phyloP scores from a whole-genome alignment of 2,888 invertebrate genomes.

The Phania funesta region DNA sequence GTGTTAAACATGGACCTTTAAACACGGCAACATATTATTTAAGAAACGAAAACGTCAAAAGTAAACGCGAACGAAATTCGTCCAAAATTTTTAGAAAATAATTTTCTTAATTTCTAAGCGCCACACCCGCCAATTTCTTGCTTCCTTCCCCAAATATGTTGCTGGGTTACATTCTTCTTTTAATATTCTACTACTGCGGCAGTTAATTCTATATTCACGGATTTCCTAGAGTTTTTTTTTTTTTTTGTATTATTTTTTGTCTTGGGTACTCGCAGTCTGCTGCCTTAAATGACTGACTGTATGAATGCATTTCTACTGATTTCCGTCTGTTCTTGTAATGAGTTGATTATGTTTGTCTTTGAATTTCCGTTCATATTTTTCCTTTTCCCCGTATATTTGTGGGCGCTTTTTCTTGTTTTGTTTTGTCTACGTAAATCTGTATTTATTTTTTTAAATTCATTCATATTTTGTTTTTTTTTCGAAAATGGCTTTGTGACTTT shows the following conservation, averaged over 20 bases:
- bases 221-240: slow-evolving; percentile 47
- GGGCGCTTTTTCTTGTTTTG: not conserved
- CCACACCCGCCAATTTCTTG: too few species aligned
- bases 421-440: slow-evolving; percentile 23
- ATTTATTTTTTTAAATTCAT: slow-evolving; percentile 34
- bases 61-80: too few species aligned
- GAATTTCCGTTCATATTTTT: slow-evolving; percentile 61
- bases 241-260: slow-evolving; percentile 5
- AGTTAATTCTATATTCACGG: slow-evolving; percentile 63
- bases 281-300: slow-evolving; percentile 34
- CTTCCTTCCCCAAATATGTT: not conserved
- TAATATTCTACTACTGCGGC: slow-evolving; percentile 12
- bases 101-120: too few species aligned
- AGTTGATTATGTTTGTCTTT: slow-evolving; percentile 72
- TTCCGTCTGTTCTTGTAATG: slow-evolving; percentile 71
- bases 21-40: too few species aligned
- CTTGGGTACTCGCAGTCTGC: slow-evolving; percentile 19
- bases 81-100: too few species aligned
- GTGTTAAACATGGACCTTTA: too few species aligned
- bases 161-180: not conserved
- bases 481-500: slow-evolving; percentile 52
- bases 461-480: slow-evolving; percentile 26
- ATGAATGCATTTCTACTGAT: slow-evolving; percentile 60
- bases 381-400: slow-evolving; percentile 7
- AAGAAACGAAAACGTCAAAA: too few species aligned